These are phyloP conservation scores for Gopherus flavomarginatus DNA, from an alignment of 2,113 vertebrate species.

Conservation along the genomic window DNA sequence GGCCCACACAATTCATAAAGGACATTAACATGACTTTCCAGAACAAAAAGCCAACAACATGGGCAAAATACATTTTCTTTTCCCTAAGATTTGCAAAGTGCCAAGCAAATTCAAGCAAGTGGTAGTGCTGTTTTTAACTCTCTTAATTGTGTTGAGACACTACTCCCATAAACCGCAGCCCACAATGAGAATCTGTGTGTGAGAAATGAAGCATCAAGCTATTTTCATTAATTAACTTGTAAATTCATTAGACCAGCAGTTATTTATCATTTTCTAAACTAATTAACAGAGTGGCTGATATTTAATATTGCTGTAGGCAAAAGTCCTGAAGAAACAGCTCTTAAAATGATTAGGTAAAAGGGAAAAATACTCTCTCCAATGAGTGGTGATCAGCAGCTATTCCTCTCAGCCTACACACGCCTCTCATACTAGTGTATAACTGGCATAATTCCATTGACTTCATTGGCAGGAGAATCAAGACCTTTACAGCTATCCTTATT, in stretches of 20 bases:
- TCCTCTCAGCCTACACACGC: neutral
- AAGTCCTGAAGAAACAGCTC: neutral
- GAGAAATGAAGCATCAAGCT: neutral
- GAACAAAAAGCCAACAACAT: neutral
- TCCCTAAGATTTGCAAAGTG: neutral
- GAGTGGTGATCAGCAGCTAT: neutral
- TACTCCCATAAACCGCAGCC: neutral
- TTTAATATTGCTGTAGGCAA: neutral
- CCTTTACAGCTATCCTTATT: neutral
- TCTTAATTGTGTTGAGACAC: neutral
- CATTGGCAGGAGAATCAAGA: neutral
- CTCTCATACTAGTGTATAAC: neutral
- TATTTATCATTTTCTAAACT: neutral
- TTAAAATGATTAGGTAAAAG: neutral
- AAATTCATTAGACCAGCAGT: neutral
- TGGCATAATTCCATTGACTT: neutral
- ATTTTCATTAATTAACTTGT: neutral
- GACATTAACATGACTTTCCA: neutral
- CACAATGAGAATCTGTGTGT: neutral
- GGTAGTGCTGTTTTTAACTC: neutral
- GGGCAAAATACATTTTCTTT: neutral
- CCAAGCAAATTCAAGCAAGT: neutral
- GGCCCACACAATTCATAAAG: neutral
- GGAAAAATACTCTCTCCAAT: neutral
- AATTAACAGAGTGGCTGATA: neutral